Evolutionary conservation across 1,140 invertebrate genomes (phyloP).

Genomic region (Drosophila takahashii): DNA sequence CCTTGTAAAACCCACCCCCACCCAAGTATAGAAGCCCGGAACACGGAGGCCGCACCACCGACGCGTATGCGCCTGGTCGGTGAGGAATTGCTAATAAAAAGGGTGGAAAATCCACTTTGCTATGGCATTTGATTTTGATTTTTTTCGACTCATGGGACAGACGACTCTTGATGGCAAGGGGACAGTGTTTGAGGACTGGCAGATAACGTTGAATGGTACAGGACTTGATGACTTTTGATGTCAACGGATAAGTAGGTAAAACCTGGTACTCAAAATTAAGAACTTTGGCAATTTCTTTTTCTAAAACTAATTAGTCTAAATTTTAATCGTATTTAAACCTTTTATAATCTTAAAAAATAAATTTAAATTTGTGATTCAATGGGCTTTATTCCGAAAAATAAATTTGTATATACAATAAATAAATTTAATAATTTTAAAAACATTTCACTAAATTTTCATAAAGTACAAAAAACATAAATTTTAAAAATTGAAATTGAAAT

Average conservation of each 20-base stretch:
- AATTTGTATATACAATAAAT: too few relatives aligned
- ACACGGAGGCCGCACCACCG: constrained; percentile 32
- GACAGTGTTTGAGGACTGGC: constrained; percentile 9
- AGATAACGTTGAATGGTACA: constrained; percentile 46
- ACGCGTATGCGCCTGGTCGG: constrained; percentile 32
- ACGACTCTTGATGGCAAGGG: constrained; percentile 1
- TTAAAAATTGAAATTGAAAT: neutral
- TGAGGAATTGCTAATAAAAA: constrained; percentile 81
- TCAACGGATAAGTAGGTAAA: constrained; percentile 47
- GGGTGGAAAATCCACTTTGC: constrained; percentile 84
- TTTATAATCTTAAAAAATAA: too few relatives aligned
- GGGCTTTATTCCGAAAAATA: too few relatives aligned
- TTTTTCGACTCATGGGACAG: constrained; percentile 62
- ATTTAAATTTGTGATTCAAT: too few relatives aligned
- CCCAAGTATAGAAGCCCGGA: constrained; percentile 2
- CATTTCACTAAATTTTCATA: too few relatives aligned
- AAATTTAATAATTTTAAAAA: too few relatives aligned
- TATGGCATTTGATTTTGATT: constrained; percentile 84
- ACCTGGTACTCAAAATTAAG: neutral
- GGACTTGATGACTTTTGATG: constrained; percentile 60
- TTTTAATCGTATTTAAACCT: too few relatives aligned
- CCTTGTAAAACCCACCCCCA: constrained; percentile 11
- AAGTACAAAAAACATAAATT: too few relatives aligned
- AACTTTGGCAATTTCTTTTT: neutral
- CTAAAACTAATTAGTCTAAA: too few relatives aligned